Conservation (phyloP, 1,140 invertebrate species). For the Nasonia vitripennis region DNA sequence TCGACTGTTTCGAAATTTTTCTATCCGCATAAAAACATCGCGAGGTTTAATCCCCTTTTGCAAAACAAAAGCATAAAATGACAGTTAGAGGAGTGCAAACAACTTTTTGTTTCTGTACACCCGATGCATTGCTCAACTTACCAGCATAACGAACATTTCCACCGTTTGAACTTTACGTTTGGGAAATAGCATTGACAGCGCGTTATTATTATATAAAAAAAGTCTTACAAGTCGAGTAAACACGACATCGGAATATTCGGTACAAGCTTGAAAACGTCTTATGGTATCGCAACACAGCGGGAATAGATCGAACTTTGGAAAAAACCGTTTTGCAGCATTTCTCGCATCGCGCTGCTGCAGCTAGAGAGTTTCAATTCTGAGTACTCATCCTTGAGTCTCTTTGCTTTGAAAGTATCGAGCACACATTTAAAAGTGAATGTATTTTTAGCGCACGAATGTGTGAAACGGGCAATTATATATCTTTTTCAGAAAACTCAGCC, state of each 20-base stretch:
- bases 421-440: conserved; percentile 10
- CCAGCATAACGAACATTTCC: background rate
- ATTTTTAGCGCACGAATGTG: background rate
- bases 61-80: conserved; percentile 7
- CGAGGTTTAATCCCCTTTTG: background rate
- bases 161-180: background rate
- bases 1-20: no score
- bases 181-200: background rate
- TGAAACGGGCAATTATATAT: background rate
- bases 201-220: no score
- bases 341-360: background rate
- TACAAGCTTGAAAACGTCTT: no score
- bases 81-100: background rate
- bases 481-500: background rate
- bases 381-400: conserved; percentile 5
- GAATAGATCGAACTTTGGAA: background rate
- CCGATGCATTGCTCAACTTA: background rate
- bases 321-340: background rate
- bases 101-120: background rate
- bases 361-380: background rate
- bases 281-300: background rate
- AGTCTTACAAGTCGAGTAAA: no score
- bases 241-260: no score
- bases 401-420: background rate
- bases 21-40: no score